Evolutionary conservation across 2,797 vertebrate genomes (phyloP), one percentile per base, ranked within the genome.

Genomic region (Coranthus polyacanthus): DNA sequence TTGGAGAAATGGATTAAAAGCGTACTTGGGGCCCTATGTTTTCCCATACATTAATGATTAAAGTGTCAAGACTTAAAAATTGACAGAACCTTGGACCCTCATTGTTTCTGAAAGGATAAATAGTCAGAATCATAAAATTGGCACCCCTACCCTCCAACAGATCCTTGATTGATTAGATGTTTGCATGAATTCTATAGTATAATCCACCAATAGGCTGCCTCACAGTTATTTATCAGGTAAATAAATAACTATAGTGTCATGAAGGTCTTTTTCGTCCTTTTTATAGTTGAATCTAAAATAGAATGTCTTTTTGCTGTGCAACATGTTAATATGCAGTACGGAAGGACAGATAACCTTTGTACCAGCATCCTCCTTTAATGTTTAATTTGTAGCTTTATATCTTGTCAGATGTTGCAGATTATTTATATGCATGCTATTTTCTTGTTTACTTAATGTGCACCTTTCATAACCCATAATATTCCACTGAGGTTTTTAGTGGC

Each of bases 351-450:
- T 71, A 72, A 87, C 81, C 82, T 87, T 85, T 82, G 57, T 64
- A 73, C 61, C 63, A 59, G 36, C 71, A 62, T 55, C 51, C 56
- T 68, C 17, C 64, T 68, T 59, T 79, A 71, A 67, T 69, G 60
- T 75, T 84, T 78, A 72, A 87, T 87, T 87, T 87, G 60, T 78
- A 76, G 63, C 75, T 60, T 12, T 75, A 68, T 68, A 70, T 82
- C 55, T 45, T 81, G 76, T 74, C 66, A 78, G 70, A 60, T 84
- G 75, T 78, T 76, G 68, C 64, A 24, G 44, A 56, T 75, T 54
- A 73, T 86, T 83, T 78, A 67, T 72, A 82, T 84, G 70, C 67
- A 65, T 12, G 60, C 36, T 45, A 32, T 60, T 70, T 36, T 74
- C 63, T 24, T 75, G 53, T 82, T 86, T 74, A 49, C 73, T 77